Percentiles rank a stretch among this genome's conserved stretches.
These are phyloP conservation scores for Mayetiola destructor DNA, from an alignment of 2,888 invertebrate species.

Conservation along the genomic window DNA sequence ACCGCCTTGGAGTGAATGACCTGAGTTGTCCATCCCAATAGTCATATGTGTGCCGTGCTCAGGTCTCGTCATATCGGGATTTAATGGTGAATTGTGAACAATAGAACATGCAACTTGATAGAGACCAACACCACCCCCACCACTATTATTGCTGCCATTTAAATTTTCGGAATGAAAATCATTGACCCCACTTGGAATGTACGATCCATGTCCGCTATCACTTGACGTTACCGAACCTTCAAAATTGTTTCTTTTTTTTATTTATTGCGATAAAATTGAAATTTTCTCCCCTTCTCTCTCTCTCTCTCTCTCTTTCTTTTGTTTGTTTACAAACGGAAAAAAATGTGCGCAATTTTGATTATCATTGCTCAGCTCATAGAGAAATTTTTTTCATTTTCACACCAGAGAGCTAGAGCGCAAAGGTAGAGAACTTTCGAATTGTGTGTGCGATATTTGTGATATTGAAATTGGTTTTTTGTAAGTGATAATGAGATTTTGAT, in stretches of 20 bases:
- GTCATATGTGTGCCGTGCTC: no score
- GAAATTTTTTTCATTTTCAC: not conserved
- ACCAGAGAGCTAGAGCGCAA: no score
- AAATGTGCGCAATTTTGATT: no score
- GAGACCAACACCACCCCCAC: conserved; percentile 22
- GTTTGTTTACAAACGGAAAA: not conserved
- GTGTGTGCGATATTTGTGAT: no score
- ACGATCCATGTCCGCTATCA: conserved; percentile 78
- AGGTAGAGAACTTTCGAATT: no score
- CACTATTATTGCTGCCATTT: conserved; percentile 16
- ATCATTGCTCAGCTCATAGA: no score
- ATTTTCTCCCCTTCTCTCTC: not conserved
- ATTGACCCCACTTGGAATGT: conserved; percentile 33
- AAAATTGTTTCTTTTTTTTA: conserved; percentile 1
- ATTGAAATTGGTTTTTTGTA: not conserved
- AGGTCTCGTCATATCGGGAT: conserved; percentile 21
- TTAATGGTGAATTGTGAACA: conserved; percentile 34
- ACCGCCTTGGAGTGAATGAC: no score
- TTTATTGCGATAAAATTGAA: not conserved
- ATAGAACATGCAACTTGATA: conserved; percentile 25
- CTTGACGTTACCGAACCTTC: conserved; percentile 79
- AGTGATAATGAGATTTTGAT: no score
- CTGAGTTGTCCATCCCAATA: no score
- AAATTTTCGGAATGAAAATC: conserved; percentile 12
- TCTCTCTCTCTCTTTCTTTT: not conserved